Evolutionary conservation across 1,140 invertebrate genomes (phyloP), one percentile per base, ranked within the genome.

Genomic region (Diachasma alloeum): DNA sequence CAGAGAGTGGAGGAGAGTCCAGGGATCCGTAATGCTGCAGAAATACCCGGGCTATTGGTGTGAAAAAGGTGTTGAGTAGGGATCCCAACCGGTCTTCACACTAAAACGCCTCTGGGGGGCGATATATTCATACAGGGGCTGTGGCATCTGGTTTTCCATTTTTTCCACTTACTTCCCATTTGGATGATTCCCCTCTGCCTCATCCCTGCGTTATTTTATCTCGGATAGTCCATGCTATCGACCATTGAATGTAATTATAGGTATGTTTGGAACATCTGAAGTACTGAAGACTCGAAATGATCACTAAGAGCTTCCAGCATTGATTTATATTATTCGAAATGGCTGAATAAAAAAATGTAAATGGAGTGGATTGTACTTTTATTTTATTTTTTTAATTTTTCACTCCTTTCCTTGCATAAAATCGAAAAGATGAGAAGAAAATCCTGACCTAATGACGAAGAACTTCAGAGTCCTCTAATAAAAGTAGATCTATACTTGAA

Each of bases 11-110:
- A 42, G 1, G 13, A 42, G 39, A 42, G 10, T 42, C 9, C 3
- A 42, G 39, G 9, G 39, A 13, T 11, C 39, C 8, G 15, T 26
- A 63, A 63, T 63, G 59, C 10, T 26, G 24, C 53, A 56, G 36
- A 63, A 74, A 22, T 59, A 72, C 9, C 36, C 22, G 66, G 48
- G 17, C 59, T 4, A 39, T 42, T 53, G 46, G 42, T 78, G 79
- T 79, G 76, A 78, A 79, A 80, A 79, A 83, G 78, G 81, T 83
- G 82, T 82, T 76, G 77, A 82, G 75, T 48, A 66, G 63, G 36
- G 72, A 3, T 71, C 72, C 81, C 77, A 82, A 84, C 84, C 83
- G 84, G 83, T 85, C 84, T 80, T 79, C 68, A 26, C 59, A 63
- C 59, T 63, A 63, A 63, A 63, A 63, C 24, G 59, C 59, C 59